Evolutionary conservation across 2,888 invertebrate genomes (phyloP).

Genomic region (Chaetogeoica ovagalla): DNA sequence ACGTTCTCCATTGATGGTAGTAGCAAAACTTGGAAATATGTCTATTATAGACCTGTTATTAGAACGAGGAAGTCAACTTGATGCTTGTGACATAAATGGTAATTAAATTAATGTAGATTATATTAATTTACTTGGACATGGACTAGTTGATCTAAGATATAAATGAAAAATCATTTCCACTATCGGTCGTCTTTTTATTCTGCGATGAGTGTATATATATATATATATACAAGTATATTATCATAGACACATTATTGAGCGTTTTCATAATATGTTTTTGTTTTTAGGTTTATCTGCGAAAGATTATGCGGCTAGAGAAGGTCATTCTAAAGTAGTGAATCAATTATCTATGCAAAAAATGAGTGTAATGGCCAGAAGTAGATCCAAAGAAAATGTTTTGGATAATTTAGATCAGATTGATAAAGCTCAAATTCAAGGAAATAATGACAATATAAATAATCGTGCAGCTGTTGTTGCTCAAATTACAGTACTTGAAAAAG

Average conservation of each 20-base stretch:
- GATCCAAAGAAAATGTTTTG: slow-evolving; percentile 44
- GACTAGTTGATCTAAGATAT: too few relatives aligned
- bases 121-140: not conserved
- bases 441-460: slow-evolving; percentile 8
- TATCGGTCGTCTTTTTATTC: too few relatives aligned
- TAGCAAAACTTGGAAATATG: slow-evolving; percentile 57
- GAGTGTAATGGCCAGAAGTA: slow-evolving; percentile 50
- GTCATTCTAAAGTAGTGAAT: slow-evolving; percentile 56
- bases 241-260: too few relatives aligned
- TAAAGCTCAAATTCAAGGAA: slow-evolving; percentile 8
- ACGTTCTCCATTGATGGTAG: slow-evolving; percentile 58
- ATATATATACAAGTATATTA: too few relatives aligned
- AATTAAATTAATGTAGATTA: slow-evolving; percentile 18
- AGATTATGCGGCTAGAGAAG: slow-evolving; percentile 58
- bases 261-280: slow-evolving; percentile 16
- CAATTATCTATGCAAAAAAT: slow-evolving; percentile 55
- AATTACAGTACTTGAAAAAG: slow-evolving; percentile 8
- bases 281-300: slow-evolving; percentile 58
- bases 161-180: too few relatives aligned
- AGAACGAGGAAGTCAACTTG: slow-evolving; percentile 54
- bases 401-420: slow-evolving; percentile 29
- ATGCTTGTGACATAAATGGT: slow-evolving; percentile 58
- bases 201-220: too few relatives aligned
- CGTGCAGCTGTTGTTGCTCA: slow-evolving; percentile 7
- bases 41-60: slow-evolving; percentile 57